A percentile compares a stretch with the other conserved stretches of the same genome.
phyloP scores from a whole-genome alignment of 2,888 invertebrate genomes.

The Carabus problematicus region DNA sequence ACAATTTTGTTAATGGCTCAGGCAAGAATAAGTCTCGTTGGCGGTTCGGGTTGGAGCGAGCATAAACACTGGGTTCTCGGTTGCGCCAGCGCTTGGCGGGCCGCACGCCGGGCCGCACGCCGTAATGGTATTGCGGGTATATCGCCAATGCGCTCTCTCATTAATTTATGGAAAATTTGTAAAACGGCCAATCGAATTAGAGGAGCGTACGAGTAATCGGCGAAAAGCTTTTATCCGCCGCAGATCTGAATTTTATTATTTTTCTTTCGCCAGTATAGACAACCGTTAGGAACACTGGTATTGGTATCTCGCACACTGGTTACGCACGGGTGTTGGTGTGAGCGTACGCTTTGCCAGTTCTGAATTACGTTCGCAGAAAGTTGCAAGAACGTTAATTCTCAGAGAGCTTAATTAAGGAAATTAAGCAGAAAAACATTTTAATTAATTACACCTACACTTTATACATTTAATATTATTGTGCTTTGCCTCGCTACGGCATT shows the following conservation, averaged over 20 bases:
- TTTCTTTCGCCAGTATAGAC: not conserved
- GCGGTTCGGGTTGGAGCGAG: not conserved
- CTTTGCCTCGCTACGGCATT: constrained; percentile 25
- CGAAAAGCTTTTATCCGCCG: constrained; percentile 37
- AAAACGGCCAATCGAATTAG: constrained; percentile 42
- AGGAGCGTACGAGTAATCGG: constrained; percentile 32
- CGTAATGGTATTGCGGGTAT: constrained; percentile 38
- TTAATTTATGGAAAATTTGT: constrained; percentile 43
- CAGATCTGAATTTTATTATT: constrained; percentile 1
- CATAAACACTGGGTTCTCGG: constrained; percentile 26
- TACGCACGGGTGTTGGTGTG: too few species aligned
- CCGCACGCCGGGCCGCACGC: not conserved
- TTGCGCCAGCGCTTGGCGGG: not conserved
- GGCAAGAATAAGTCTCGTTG: constrained; percentile 37
- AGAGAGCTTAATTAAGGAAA: constrained; percentile 42
- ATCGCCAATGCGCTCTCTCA: constrained; percentile 30
- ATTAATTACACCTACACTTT: constrained; percentile 42
- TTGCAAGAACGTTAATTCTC: constrained; percentile 37
- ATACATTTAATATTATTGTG: constrained; percentile 42
- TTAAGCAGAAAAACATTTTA: constrained; percentile 43
- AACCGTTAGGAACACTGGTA: too few species aligned
- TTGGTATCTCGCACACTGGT: too few species aligned
- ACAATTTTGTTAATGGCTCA: constrained; percentile 18
- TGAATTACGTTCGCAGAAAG: constrained; percentile 26
- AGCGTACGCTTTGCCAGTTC: not conserved